These are phyloP conservation scores for Rutilus rutilus DNA, from an alignment of 2,113 vertebrate species.

Conservation along the genomic window DNA sequence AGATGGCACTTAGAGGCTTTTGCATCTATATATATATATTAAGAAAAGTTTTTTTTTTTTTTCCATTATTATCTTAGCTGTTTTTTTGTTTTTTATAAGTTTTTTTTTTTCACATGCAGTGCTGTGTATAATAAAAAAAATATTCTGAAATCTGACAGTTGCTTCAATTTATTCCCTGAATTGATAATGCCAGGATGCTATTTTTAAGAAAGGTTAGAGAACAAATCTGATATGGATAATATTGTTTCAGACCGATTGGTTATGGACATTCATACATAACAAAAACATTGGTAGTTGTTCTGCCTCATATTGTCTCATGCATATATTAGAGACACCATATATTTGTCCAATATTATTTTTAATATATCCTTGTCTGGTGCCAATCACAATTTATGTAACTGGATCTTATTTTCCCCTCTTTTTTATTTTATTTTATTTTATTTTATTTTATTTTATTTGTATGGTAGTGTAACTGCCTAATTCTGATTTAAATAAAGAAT, in stretches of 20 bases:
- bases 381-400: slow-evolving; percentile 83
- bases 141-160: background rate
- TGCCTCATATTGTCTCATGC: slow-evolving; percentile 72
- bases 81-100: slow-evolving; percentile 52
- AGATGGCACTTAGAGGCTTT: too few relatives aligned
- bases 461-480: slow-evolving; percentile 80
- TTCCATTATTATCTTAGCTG: slow-evolving; percentile 41
- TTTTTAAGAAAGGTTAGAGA: slow-evolving; percentile 62
- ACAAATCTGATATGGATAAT: slow-evolving; percentile 48
- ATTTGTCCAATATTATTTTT: slow-evolving; percentile 61
- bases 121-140: slow-evolving; percentile 56
- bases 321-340: slow-evolving; percentile 69
- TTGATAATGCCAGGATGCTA: slow-evolving; percentile 45
- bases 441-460: too few relatives aligned
- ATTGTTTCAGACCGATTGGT: slow-evolving; percentile 55
- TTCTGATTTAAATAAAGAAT: slow-evolving; percentile 86
- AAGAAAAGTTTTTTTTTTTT: slow-evolving; percentile 60
- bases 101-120: slow-evolving; percentile 67
- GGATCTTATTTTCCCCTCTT: slow-evolving; percentile 63
- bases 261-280: slow-evolving; percentile 67
- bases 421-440: too few relatives aligned
- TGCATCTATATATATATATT: slow-evolving; percentile 15
- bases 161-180: slow-evolving; percentile 60
- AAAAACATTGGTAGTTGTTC: slow-evolving; percentile 54
- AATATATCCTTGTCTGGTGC: slow-evolving; percentile 79